Conservation (phyloP, 1,140 invertebrate species). For the Frieseomelitta varia region DNA sequence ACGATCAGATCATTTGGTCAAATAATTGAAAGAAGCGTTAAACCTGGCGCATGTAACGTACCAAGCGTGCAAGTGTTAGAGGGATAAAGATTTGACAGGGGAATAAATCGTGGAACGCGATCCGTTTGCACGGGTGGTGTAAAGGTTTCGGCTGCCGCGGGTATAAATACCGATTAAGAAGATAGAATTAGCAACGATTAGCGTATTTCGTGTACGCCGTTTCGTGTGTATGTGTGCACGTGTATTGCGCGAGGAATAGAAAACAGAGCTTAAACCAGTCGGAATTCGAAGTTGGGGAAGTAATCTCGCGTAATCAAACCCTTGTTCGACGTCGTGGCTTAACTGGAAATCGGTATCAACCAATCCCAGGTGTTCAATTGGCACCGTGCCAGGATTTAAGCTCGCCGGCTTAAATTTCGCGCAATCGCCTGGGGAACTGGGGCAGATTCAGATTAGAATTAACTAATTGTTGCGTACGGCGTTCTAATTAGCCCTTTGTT, state of each 20-base stretch:
- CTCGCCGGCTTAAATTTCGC: slow-evolving; percentile 59
- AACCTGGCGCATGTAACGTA: background rate
- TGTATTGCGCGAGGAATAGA: slow-evolving; percentile 33
- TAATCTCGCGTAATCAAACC: slow-evolving; percentile 61
- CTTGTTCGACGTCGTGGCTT: slow-evolving; percentile 54
- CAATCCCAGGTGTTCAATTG: slow-evolving; percentile 69
- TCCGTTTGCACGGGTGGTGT: background rate
- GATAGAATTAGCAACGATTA: slow-evolving; percentile 25
- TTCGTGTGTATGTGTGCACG: background rate
- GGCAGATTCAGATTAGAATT: slow-evolving; percentile 67
- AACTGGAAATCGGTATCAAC: slow-evolving; percentile 61
- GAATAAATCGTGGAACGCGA: background rate
- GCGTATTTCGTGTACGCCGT: background rate
- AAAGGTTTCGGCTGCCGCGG: slow-evolving; percentile 14
- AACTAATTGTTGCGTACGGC: slow-evolving; percentile 67
- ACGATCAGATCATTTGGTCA: too few relatives aligned
- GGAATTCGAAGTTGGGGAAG: slow-evolving; percentile 49
- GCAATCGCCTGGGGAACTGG: slow-evolving; percentile 51
- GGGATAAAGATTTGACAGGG: background rate
- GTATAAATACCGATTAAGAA: slow-evolving; percentile 11
- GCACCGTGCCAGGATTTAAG: slow-evolving; percentile 64
- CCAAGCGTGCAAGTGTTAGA: background rate
- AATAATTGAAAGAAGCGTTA: too few relatives aligned
- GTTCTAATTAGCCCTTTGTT: slow-evolving; percentile 54
- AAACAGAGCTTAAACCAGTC: slow-evolving; percentile 21